phyloP scores from a whole-genome alignment of 2,113 vertebrate species.

The Columba janthina region DNA sequence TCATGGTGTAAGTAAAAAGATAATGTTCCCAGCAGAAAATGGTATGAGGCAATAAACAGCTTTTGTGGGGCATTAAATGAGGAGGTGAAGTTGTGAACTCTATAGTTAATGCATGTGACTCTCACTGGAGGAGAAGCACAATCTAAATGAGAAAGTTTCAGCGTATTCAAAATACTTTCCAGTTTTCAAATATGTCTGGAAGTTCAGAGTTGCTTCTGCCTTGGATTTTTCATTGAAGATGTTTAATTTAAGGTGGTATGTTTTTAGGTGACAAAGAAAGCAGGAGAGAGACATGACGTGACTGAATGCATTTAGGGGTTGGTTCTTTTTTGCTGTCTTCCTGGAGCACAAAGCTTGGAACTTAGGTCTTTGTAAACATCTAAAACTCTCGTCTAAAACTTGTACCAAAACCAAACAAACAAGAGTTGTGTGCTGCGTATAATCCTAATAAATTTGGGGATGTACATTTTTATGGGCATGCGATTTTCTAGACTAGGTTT shows the following conservation, averaged over 20 bases:
- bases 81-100: not conserved
- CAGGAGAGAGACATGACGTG: accelerated
- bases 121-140: not conserved
- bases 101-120: not conserved
- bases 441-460: not conserved
- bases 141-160: not conserved
- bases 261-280: not conserved
- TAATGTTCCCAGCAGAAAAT: not conserved
- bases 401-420: too few species aligned
- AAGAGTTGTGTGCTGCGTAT: not conserved
- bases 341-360: not conserved
- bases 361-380: not conserved
- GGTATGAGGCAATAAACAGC: not conserved
- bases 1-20: not conserved
- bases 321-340: not conserved
- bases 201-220: not conserved
- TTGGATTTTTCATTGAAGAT: not conserved
- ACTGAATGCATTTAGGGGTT: not conserved
- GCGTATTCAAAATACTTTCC: not conserved
- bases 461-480: not conserved
- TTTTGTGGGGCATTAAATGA: not conserved
- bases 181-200: not conserved
- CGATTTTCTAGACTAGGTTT: not conserved
- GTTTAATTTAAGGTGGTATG: not conserved
- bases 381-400: not conserved